Base-by-base conservation (phyloP, 2,797 vertebrate genomes). In the Syndactyla subalaris region DNA sequence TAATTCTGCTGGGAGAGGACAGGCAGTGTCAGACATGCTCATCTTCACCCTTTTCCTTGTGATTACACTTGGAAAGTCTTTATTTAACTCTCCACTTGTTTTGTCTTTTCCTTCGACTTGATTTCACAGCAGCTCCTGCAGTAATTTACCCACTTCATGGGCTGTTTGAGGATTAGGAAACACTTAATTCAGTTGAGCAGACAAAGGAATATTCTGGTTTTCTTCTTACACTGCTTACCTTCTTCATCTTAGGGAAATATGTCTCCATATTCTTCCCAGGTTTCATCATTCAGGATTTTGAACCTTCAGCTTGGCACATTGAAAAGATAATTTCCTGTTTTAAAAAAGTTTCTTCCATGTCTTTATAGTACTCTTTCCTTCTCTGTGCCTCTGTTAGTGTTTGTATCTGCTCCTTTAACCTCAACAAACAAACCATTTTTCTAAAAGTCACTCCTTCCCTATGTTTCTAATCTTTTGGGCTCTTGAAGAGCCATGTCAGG, bases 61-160 rank as follows among this genome's bases (percentile, higher is more conserved):
- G 73, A 89, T 89, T 67, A 46, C 71, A 17, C 39, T 77, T 72
- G 27, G 73, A 41, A 95, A 96, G 75, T 76, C 91, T 95, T 95
- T 94, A 89, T 94, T 97, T 92, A 96, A 92, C 79, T 92, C 90
- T 94, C 6, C 2, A 24, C 74, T 92, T 92, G 89, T 92, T 96
- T 93, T 78, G 79, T 76, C 75, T 82, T 87, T 81, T 84, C 39
- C 77, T 92, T 65, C 7, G 55, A 67, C 80, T 96, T 86, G 91
- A 87, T 96, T 91, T 94, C 57, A 66, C 72, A 86, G 70, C 68
- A 81, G 68, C 78, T 91, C n/a, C 58, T 72, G 30, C 74, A 75
- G 39, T 91, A 83, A 85, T 48, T 52, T 15, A 8, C 43, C 43
- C 73, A 29, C 68, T 87, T 78, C 46, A 27, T 52, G 80, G 80